These are phyloP conservation scores for Vannuccia rotundouncinata DNA, from an alignment of 2,888 invertebrate genomes.

Conservation along the genomic window DNA sequence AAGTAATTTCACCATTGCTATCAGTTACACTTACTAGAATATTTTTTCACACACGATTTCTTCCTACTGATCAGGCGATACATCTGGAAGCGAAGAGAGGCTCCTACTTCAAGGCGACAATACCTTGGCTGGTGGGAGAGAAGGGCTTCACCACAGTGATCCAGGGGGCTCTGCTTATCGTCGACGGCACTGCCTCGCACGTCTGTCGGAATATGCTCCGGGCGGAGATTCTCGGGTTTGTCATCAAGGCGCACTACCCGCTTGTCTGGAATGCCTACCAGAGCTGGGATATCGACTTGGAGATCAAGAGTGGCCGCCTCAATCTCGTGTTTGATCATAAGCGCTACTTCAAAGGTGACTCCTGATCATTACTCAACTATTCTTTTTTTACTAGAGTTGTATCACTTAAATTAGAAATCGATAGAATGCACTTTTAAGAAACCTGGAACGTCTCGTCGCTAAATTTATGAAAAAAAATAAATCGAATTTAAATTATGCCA, in stretches of 20 bases:
- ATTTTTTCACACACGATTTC: constrained; percentile 5
- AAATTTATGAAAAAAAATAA: too few relatives aligned
- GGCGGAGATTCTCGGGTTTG: constrained; percentile 27
- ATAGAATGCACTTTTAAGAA: too few relatives aligned
- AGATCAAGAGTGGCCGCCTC: constrained; percentile 85
- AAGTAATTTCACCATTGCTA: not conserved
- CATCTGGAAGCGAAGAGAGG: constrained; percentile 90
- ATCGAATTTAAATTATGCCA: too few relatives aligned
- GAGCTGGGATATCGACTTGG: constrained; percentile 81
- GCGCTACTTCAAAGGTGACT: constrained; percentile 75
- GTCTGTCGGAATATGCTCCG: constrained; percentile 25
- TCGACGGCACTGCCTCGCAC: constrained; percentile 76
- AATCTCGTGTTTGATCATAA: constrained; percentile 89
- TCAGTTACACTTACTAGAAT: too few relatives aligned
- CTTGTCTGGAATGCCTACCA: constrained; percentile 91
- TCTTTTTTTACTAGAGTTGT: too few relatives aligned
- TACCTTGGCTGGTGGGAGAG: constrained; percentile 77
- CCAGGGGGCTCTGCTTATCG: constrained; percentile 81
- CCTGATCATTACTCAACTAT: not conserved
- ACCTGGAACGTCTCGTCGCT: too few relatives aligned
- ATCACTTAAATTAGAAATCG: too few relatives aligned
- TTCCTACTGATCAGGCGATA: constrained; percentile 84
- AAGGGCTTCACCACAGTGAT: constrained; percentile 83
- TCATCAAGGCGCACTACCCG: constrained; percentile 70
- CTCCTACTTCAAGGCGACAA: constrained; percentile 87